Base-by-base conservation (phyloP, 2,888 invertebrate species). In the Drosophila antonietae region DNA sequence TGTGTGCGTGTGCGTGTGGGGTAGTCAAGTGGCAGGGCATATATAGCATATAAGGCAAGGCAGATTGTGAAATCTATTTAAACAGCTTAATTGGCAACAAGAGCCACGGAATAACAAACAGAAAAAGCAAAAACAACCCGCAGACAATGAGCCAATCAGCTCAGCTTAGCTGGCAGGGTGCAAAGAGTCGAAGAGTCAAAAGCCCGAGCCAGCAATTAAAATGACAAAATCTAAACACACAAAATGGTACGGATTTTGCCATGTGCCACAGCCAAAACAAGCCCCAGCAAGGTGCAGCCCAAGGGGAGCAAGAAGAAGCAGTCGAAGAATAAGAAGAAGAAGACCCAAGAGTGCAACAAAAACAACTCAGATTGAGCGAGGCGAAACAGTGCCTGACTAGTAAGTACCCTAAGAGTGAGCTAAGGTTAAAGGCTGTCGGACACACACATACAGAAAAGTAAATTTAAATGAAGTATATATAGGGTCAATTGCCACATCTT, bases 191-290 rank as follows among this genome's bases (percentile, higher is more conserved):
- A 52, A 72, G 75, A 77, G 49, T 46, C 58, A 75, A 78, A 71
- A 81, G 73, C 73, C 77, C 69, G 72, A 75, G 49, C 53, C 72
- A 64, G 81, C 87, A 87, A 87, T 87, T 89, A 87, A 87, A 87
- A 87, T 83, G 89, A 85, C 87, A 87, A 87, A 87, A 89, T 89
- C 87, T 89, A 87, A 87, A 87, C 89, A 87, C 89, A 88, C 78
- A 73, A 88, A 83, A 85, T 83, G 65, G 79, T 85, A 73, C 81
- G 84, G 88, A 85, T 85, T 88, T 88, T 80, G 80, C 70, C 77
- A 74, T 77, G 76, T 76, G 80, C 69, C 80, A 76, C 55, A 68
- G 74, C 31, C 49, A 1, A 31, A 33, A 33, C 5, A 2, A 31
- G 31, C 31, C 14, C 7, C 33, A 14, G 51, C 33, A 83, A 83